Evolutionary conservation across 2,888 invertebrate species (phyloP).

Genomic region (Anaspis maculata): DNA sequence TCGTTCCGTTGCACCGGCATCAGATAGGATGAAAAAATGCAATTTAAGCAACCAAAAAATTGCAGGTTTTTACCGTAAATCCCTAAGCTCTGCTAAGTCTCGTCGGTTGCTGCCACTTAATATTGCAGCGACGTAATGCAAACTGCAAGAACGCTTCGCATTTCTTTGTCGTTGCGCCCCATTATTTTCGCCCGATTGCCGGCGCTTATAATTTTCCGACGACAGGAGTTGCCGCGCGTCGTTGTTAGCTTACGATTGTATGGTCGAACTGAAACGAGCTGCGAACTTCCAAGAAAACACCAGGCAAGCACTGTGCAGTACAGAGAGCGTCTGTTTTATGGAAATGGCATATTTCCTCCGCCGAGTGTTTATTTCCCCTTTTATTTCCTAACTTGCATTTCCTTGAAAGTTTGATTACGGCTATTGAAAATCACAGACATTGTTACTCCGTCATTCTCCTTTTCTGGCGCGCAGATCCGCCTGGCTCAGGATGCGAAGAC

Average conservation of each 20-base stretch:
- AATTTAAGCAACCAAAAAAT: too few species aligned
- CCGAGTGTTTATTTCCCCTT: constrained; percentile 15
- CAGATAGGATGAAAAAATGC: too few species aligned
- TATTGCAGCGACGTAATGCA: too few species aligned
- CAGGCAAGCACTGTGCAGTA: too few species aligned
- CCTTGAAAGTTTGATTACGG: constrained; percentile 10
- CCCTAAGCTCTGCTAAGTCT: too few species aligned
- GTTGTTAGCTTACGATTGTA: constrained; percentile 5
- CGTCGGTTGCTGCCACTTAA: too few species aligned
- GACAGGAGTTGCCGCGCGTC: constrained; percentile 2
- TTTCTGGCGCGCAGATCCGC: constrained; percentile 9
- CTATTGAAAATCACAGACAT: constrained; percentile 15
- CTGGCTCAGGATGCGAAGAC: constrained; percentile 11
- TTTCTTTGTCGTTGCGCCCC: constrained; percentile 4
- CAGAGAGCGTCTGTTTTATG: constrained; percentile 17
- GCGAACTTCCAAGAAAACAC: constrained; percentile 10
- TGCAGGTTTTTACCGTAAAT: too few species aligned
- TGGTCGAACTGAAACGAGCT: constrained; percentile 7
- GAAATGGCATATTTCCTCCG: constrained; percentile 16
- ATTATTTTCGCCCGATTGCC: constrained; percentile 5
- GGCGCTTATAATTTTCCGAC: constrained; percentile 7
- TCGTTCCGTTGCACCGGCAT: too few species aligned
- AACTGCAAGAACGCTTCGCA: constrained; percentile 1
- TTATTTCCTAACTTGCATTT: constrained; percentile 8
- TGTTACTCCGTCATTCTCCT: constrained; percentile 7